Conservation (phyloP, 2,113 vertebrate species). For the human (Homo sapiens) region DNA sequence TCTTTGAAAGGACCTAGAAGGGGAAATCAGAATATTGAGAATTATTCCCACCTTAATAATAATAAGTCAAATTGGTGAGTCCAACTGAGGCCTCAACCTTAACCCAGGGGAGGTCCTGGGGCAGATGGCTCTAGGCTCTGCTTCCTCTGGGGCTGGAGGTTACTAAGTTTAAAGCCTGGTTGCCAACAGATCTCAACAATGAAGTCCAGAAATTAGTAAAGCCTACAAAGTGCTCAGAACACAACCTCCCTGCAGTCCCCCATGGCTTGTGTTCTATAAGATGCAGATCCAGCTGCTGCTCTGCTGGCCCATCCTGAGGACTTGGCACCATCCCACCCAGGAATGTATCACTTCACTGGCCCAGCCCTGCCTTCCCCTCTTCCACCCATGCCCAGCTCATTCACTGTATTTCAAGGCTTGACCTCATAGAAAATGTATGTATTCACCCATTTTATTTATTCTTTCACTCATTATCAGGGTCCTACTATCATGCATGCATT, state of each 20-base stretch:
- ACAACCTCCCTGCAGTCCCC: constrained; percentile 73
- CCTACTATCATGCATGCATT: background rate
- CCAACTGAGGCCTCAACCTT: background rate
- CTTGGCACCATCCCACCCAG: constrained; percentile 72
- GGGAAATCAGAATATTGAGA: constrained; percentile 27
- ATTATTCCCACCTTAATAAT: constrained; percentile 74
- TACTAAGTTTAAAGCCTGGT: constrained; percentile 75
- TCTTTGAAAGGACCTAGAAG: background rate
- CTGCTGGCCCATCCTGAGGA: constrained; percentile 69
- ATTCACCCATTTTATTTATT: background rate
- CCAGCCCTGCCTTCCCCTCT: constrained; percentile 55
- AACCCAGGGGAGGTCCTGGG: background rate
- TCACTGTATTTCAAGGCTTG: constrained; percentile 24
- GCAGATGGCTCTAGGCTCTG: background rate
- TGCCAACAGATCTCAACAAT: constrained; percentile 79
- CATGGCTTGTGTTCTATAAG: constrained; percentile 78
- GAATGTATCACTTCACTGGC: constrained; percentile 60
- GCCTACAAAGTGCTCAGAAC: constrained; percentile 79
- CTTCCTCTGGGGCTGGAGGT: constrained; percentile 38
- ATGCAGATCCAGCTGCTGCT: constrained; percentile 66
- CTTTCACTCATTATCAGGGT: background rate
- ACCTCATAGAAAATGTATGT: constrained; percentile 23
- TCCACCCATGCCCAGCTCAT: constrained; percentile 51
- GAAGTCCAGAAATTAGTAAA: constrained; percentile 80
- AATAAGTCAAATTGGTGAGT: constrained; percentile 67